Conservation (phyloP, 1,140 invertebrate species). For the Rhyzopertha dominica region DNA sequence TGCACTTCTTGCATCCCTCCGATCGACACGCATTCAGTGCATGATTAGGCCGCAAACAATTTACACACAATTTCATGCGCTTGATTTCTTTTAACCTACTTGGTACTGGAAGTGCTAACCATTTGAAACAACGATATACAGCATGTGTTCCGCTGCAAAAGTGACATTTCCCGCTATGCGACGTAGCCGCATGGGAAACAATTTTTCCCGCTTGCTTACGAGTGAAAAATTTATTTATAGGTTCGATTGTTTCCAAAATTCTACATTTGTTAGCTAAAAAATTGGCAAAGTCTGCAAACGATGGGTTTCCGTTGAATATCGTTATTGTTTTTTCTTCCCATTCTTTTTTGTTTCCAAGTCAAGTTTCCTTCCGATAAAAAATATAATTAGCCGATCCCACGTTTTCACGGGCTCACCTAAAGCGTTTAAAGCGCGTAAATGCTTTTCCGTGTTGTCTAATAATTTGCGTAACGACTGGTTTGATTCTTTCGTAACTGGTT, state of each 20-base stretch:
- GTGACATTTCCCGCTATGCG: too few species aligned
- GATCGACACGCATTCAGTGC: conserved; percentile 18
- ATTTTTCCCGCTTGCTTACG: too few species aligned
- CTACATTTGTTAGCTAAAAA: too few species aligned
- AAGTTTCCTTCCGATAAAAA: conserved; percentile 19
- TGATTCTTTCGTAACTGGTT: conserved; percentile 17
- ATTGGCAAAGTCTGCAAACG: too few species aligned
- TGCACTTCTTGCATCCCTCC: conserved; percentile 23
- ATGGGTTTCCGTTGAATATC: too few species aligned
- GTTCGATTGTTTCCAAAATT: too few species aligned
- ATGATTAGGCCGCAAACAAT: conserved; percentile 25
- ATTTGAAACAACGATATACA: too few species aligned
- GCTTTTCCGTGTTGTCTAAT: conserved; percentile 15
- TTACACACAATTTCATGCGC: conserved; percentile 25
- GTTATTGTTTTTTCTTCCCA: too few species aligned
- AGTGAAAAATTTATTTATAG: too few species aligned
- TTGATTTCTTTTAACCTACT: conserved; percentile 23
- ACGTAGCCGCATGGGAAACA: too few species aligned
- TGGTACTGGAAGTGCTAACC: too few species aligned
- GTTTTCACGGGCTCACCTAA: conserved; percentile 19
- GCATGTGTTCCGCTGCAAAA: too few species aligned
- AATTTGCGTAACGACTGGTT: conserved; percentile 12
- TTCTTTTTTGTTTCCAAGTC: conserved; percentile 16
- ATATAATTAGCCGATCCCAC: conserved; percentile 24
- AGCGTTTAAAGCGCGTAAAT: conserved; percentile 20